Conservation (phyloP, 1,140 invertebrate species). For the Drosophila paulistorum region DNA sequence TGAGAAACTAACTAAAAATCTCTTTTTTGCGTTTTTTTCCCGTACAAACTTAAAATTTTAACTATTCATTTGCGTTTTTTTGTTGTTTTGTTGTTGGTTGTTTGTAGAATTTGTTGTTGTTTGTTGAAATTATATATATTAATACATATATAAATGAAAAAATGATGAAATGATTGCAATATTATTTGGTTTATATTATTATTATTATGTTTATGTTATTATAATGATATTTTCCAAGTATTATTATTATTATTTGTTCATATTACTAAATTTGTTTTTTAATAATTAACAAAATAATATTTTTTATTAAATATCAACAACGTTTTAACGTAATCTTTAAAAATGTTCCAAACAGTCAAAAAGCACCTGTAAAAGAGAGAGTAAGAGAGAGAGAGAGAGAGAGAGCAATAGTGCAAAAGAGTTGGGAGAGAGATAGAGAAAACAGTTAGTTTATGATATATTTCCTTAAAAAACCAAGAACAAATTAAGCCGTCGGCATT, state of each 20-base stretch:
- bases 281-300: slow-evolving; percentile 78
- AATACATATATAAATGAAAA: slow-evolving; percentile 63
- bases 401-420: neutral
- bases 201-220: slow-evolving; percentile 47
- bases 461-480: neutral
- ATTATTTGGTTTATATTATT: slow-evolving; percentile 60
- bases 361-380: slow-evolving; percentile 71
- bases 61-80: slow-evolving; percentile 64
- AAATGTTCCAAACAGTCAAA: slow-evolving; percentile 83
- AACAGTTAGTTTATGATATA: slow-evolving; percentile 11
- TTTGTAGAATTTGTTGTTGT: slow-evolving; percentile 53
- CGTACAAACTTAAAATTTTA: slow-evolving; percentile 69
- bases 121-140: slow-evolving; percentile 53
- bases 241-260: slow-evolving; percentile 51
- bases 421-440: slow-evolving; percentile 44
- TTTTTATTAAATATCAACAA: slow-evolving; percentile 82
- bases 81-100: slow-evolving; percentile 41
- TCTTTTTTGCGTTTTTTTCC: slow-evolving; percentile 69
- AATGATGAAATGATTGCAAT: slow-evolving; percentile 69
- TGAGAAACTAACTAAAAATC: slow-evolving; percentile 83
- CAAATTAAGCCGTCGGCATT: neutral
- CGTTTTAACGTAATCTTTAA: slow-evolving; percentile 83
- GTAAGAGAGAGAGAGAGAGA: slow-evolving; percentile 21
- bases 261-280: slow-evolving; percentile 45
- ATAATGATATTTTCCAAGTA: slow-evolving; percentile 45